Percentiles rank a stretch among this genome's conserved stretches.
Evolutionary conservation across 2,888 invertebrate species (phyloP).

Genomic region (Eupithecia abbreviata): DNA sequence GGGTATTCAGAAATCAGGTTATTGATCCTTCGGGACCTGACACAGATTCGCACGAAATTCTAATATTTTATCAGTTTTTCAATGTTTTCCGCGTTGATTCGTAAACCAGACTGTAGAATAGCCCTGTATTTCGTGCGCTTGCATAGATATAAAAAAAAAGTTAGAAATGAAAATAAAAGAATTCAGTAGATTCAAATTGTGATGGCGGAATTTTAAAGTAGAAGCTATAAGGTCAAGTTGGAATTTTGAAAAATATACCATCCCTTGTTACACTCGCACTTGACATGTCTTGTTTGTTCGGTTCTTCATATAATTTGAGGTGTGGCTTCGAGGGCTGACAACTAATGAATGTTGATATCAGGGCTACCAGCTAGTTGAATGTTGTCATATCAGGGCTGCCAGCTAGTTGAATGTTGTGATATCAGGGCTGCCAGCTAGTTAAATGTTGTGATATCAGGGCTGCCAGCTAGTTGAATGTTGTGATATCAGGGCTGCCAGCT

Average conservation of each 20-base stretch:
- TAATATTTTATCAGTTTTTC: not conserved
- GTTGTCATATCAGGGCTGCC: constrained; percentile 40
- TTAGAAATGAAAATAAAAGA: too few relatives aligned
- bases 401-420: not conserved
- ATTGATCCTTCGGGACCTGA: not conserved
- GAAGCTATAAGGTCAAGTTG: too few relatives aligned
- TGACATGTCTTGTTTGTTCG: constrained; percentile 38
- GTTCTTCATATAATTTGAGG: constrained; percentile 56
- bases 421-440: constrained; percentile 40
- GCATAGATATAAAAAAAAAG: too few relatives aligned
- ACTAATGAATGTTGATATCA: constrained; percentile 7
- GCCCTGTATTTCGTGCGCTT: too few relatives aligned
- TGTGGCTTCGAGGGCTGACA: constrained; percentile 43
- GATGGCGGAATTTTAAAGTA: too few relatives aligned
- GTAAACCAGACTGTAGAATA: not conserved
- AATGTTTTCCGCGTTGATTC: not conserved
- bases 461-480: constrained; percentile 20
- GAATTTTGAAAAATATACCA: too few relatives aligned
- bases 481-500: too few relatives aligned
- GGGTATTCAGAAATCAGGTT: not conserved
- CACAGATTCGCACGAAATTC: not conserved
- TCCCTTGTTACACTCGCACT: too few relatives aligned
- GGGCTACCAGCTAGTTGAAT: constrained; percentile 37
- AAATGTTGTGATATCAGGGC: constrained; percentile 37
- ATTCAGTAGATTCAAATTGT: too few relatives aligned